These are phyloP conservation scores for Troilus luridus DNA, from an alignment of 2,888 invertebrate species.

Conservation along the genomic window DNA sequence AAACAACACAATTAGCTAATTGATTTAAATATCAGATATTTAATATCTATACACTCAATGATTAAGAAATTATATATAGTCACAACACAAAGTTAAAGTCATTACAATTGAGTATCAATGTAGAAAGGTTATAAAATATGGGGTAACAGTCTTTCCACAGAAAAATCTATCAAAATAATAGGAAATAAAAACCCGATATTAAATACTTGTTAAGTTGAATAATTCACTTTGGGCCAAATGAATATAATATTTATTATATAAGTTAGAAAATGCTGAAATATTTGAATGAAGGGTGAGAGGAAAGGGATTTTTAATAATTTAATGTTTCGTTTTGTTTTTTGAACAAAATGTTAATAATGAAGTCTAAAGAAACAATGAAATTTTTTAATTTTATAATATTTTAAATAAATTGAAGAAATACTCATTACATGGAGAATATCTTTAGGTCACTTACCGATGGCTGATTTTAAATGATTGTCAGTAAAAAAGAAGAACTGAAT, in stretches of 20 bases:
- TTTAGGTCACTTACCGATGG: no score
- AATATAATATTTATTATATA: neutral
- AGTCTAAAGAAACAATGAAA: neutral
- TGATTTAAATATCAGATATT: neutral
- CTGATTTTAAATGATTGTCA: no score
- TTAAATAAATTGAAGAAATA: no score
- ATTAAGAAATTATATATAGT: neutral
- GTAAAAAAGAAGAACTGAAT: no score
- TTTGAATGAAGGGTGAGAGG: neutral
- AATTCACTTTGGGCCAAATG: neutral
- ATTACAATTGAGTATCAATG: neutral
- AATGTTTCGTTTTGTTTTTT: no score
- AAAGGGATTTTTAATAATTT: no score
- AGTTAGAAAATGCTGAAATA: neutral
- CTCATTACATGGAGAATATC: no score
- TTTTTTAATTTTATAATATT: neutral
- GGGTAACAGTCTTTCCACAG: neutral
- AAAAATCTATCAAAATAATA: neutral
- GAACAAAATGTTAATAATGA: no score
- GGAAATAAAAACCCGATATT: neutral
- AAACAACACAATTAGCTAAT: neutral
- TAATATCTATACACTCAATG: neutral
- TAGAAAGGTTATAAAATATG: neutral
- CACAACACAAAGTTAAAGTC: neutral
- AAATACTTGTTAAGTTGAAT: neutral